phyloP scores from a whole-genome alignment of 2,888 invertebrate genomes.

The Pasiphila rectangulata region DNA sequence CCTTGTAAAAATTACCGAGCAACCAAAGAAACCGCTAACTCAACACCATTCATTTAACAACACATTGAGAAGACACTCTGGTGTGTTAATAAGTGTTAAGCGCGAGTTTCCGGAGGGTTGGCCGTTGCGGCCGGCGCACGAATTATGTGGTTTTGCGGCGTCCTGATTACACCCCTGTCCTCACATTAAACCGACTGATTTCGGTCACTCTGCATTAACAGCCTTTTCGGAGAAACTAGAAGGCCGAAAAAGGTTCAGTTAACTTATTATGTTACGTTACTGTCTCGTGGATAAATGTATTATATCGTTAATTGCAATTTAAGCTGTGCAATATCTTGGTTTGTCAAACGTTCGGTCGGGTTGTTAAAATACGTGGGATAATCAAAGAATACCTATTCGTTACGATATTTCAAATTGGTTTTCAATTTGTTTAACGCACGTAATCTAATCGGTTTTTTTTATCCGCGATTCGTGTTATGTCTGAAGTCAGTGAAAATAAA shows the following conservation, averaged over 20 bases:
- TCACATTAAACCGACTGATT: constrained; percentile 24
- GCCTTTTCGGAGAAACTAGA: constrained; percentile 8
- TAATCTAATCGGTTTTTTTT: too few species aligned
- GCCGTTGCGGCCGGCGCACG: constrained; percentile 25
- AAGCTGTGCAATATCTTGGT: too few species aligned
- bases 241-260: background rate
- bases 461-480: too few species aligned
- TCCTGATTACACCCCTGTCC: constrained; percentile 29
- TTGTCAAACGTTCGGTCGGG: too few species aligned
- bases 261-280: too few species aligned
- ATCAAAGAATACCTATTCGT: too few species aligned
- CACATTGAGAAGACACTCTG: constrained; percentile 15
- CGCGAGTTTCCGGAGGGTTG: constrained; percentile 31
- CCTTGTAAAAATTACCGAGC: background rate
- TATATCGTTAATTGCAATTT: background rate
- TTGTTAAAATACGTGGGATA: too few species aligned
- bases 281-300: too few species aligned
- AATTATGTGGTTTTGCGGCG: constrained; percentile 35
- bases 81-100: constrained; percentile 34
- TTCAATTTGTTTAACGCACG: too few species aligned
- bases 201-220: constrained; percentile 20
- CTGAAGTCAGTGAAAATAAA: too few species aligned
- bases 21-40: background rate
- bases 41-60: background rate
- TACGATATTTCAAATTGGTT: too few species aligned